Evolutionary conservation across 2,797 vertebrate species (phyloP).

Genomic region (Nothura maculosa): DNA sequence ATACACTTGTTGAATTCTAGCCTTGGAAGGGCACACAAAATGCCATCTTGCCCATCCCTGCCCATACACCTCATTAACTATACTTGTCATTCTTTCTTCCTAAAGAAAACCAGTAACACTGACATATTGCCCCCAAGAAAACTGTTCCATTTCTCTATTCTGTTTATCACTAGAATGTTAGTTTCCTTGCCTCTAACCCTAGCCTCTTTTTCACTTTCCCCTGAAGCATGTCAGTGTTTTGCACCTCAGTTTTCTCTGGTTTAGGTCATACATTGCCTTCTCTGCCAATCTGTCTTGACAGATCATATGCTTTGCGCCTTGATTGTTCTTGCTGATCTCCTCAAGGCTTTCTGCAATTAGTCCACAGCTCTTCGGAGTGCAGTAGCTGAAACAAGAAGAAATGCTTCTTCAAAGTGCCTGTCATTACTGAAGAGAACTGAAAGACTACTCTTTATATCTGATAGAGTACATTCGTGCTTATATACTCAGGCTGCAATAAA

Average conservation of each 20-base stretch:
- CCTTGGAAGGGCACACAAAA: neutral
- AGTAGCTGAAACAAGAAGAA: neutral
- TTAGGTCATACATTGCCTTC: neutral
- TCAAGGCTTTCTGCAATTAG: conserved; percentile 4
- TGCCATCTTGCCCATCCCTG: neutral
- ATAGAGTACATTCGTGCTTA: neutral
- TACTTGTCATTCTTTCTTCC: neutral
- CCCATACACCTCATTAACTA: neutral
- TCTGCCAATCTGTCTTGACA: neutral
- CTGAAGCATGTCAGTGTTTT: neutral
- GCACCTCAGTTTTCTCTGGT: neutral
- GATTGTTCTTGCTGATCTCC: neutral
- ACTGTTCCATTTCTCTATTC: neutral
- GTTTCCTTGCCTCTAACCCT: neutral
- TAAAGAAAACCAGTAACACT: neutral
- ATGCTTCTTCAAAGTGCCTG: neutral
- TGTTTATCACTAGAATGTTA: neutral
- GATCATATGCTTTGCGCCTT: neutral
- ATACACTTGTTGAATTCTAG: neutral
- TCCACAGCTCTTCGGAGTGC: neutral
- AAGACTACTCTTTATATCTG: neutral
- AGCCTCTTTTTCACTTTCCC: neutral
- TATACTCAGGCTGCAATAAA: neutral
- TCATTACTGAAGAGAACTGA: neutral
- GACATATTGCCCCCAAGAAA: neutral